phyloP scores from a whole-genome alignment of 2,888 invertebrate genomes.

The Heliconius erato region DNA sequence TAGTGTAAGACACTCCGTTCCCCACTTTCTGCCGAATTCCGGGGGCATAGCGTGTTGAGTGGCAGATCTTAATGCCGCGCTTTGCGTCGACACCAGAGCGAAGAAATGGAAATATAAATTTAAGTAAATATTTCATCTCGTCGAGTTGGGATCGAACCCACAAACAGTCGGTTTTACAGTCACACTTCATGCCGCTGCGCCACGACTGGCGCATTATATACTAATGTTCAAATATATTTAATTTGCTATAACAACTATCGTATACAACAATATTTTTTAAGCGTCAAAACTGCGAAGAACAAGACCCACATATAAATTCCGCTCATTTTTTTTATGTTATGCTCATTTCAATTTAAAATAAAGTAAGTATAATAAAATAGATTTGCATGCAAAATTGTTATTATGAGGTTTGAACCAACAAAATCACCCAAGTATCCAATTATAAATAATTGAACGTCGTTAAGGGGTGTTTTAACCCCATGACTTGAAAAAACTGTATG shows the following conservation, averaged over 20 bases:
- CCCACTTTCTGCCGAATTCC: no score
- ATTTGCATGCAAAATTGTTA: slow-evolving; percentile 60
- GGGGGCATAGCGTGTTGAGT: no score
- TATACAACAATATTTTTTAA: no score
- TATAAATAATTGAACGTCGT: slow-evolving; percentile 74
- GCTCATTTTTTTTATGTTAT: neutral
- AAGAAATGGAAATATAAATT: no score
- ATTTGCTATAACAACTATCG: neutral
- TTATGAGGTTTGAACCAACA: slow-evolving; percentile 56
- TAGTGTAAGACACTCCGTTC: no score
- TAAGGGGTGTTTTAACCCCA: slow-evolving; percentile 66
- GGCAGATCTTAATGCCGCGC: no score
- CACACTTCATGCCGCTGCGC: no score
- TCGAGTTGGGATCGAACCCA: no score
- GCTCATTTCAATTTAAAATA: slow-evolving; percentile 49
- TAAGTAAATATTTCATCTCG: no score
- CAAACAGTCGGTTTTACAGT: no score
- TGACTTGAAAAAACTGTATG: slow-evolving; percentile 74
- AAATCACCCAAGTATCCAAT: slow-evolving; percentile 69
- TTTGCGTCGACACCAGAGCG: no score
- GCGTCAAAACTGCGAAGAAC: neutral
- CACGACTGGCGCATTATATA: no score
- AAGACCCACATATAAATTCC: neutral
- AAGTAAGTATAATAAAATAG: slow-evolving; percentile 40
- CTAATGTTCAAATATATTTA: neutral